Evolutionary conservation across 2,113 vertebrate species (phyloP).

Genomic region (Gasterosteus aculeatus): DNA sequence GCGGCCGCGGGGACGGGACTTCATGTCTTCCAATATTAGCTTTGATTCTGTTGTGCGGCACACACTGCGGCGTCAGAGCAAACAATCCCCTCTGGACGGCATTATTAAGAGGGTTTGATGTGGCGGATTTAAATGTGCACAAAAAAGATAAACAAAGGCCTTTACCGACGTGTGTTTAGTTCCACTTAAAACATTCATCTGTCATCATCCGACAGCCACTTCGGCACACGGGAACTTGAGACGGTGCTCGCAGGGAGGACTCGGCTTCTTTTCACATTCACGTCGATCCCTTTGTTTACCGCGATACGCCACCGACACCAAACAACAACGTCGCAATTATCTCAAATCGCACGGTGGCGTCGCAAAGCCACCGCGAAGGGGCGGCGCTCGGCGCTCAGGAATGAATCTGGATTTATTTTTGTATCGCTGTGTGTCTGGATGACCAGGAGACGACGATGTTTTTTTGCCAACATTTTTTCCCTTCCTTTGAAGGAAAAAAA

Average conservation of each 20-base stretch:
- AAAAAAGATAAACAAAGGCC: slow-evolving; percentile 55
- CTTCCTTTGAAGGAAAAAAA: slow-evolving; percentile 68
- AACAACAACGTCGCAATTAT: slow-evolving; percentile 74
- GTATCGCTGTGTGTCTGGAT: slow-evolving; percentile 55
- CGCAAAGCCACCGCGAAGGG: slow-evolving; percentile 60
- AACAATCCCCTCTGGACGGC: slow-evolving; percentile 34
- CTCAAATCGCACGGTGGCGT: slow-evolving; percentile 63
- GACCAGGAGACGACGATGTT: slow-evolving; percentile 60
- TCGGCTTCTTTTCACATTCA: not conserved
- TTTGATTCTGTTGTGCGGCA: slow-evolving; percentile 45
- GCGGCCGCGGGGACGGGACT: slow-evolving; percentile 59
- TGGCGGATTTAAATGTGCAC: slow-evolving; percentile 36
- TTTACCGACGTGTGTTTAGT: slow-evolving; percentile 46
- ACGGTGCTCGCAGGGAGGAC: slow-evolving; percentile 25
- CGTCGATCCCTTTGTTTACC: slow-evolving; percentile 39
- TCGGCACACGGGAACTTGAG: slow-evolving; percentile 33
- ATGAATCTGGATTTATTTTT: slow-evolving; percentile 71
- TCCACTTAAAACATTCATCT: slow-evolving; percentile 51
- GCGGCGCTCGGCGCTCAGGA: slow-evolving; percentile 52
- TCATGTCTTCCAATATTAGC: slow-evolving; percentile 69
- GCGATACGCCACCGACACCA: slow-evolving; percentile 54
- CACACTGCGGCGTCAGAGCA: slow-evolving; percentile 43
- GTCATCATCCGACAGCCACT: slow-evolving; percentile 44
- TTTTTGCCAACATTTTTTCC: slow-evolving; percentile 76
- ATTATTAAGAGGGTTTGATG: slow-evolving; percentile 51